phyloP scores from a whole-genome alignment of 2,113 vertebrate species.

The Hemibagrus wyckioides region DNA sequence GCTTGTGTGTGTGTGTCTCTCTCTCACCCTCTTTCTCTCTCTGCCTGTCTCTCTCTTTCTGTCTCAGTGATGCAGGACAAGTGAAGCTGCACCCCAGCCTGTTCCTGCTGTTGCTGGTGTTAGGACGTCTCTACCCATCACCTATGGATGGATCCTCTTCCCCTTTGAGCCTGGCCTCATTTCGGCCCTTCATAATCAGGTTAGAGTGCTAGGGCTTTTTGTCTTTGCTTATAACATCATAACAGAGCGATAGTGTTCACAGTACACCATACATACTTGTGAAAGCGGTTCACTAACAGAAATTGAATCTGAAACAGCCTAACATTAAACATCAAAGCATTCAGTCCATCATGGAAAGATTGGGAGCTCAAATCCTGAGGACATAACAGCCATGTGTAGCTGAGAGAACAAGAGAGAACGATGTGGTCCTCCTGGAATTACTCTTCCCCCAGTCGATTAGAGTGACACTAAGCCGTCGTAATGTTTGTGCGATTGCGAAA shows the following conservation, averaged over 20 bases:
- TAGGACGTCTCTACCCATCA: conserved; percentile 91
- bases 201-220: conserved; percentile 57
- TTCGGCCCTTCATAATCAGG: conserved; percentile 90
- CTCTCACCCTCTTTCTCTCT: background rate
- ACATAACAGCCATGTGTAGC: background rate
- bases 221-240: background rate
- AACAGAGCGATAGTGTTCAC: background rate
- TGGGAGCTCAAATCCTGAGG: background rate
- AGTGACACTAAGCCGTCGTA: background rate
- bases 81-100: conserved; percentile 86
- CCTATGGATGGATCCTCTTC: conserved; percentile 91
- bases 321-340: background rate
- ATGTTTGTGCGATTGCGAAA: background rate
- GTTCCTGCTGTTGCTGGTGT: conserved; percentile 88
- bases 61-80: conserved; percentile 69
- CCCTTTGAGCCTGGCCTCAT: conserved; percentile 83
- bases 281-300: background rate
- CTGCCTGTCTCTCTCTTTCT: background rate
- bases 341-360: background rate
- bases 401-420: background rate
- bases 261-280: background rate
- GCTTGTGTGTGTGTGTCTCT: background rate
- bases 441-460: background rate
- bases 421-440: background rate
- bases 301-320: background rate